phyloP scores from a whole-genome alignment of 2,113 vertebrate species.

The Pyxicephalus adspersus region DNA sequence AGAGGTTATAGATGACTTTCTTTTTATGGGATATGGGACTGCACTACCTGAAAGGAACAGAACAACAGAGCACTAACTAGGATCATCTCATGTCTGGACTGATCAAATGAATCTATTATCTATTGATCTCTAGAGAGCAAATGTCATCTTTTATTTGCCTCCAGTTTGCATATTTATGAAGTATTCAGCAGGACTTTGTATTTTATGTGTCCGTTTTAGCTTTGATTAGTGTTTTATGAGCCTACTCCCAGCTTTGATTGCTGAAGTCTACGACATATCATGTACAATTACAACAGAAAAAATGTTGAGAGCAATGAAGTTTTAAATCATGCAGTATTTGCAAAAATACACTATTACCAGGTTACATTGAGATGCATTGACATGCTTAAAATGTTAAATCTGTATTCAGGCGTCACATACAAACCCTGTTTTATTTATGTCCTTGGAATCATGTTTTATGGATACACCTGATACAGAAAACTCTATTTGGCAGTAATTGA shows the following conservation, averaged over 20 bases:
- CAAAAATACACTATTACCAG: not conserved
- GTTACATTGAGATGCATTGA: not conserved
- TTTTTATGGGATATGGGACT: not conserved
- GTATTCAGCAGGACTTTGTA: constrained; percentile 24
- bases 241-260: constrained; percentile 7
- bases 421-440: constrained; percentile 4
- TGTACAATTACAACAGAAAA: not conserved
- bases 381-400: not conserved
- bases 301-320: not conserved
- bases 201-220: not conserved
- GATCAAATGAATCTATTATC: constrained; percentile 1
- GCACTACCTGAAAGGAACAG: not conserved
- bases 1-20: constrained; percentile 1
- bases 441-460: constrained; percentile 10
- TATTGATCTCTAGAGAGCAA: constrained; percentile 33
- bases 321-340: not conserved
- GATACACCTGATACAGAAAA: constrained; percentile 1
- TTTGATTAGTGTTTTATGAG: constrained; percentile 58
- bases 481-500: constrained; percentile 25
- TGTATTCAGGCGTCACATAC: not conserved
- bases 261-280: constrained; percentile 19
- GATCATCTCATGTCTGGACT: constrained; percentile 24
- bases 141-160: constrained; percentile 30
- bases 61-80: constrained; percentile 1
- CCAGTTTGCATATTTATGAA: not conserved